phyloP scores from a whole-genome alignment of 1,140 invertebrate genomes.

The Habropoda laboriosa region DNA sequence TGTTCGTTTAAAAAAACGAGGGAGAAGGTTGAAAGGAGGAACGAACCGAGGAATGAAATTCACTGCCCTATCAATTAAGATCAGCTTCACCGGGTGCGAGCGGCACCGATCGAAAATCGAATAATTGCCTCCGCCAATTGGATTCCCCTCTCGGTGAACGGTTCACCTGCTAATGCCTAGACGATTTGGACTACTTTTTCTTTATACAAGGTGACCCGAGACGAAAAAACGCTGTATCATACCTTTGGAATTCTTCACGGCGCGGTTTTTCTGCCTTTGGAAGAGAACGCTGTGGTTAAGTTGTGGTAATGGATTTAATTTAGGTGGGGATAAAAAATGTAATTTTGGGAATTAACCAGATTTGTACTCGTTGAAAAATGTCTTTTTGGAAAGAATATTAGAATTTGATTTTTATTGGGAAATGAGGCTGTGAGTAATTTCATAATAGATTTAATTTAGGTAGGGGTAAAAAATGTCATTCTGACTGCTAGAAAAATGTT shows the following conservation, averaged over 20 bases:
- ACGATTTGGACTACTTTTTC: neutral
- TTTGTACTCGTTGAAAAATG: no score
- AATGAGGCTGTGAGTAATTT: no score
- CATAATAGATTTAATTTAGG: no score
- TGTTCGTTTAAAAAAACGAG: neutral
- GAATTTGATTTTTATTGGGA: no score
- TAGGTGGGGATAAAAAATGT: no score
- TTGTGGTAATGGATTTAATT: no score
- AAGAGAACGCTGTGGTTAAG: neutral
- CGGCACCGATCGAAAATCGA: slow-evolving; percentile 23
- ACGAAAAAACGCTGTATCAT: neutral
- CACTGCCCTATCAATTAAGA: neutral
- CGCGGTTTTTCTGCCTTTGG: neutral
- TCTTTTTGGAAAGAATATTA: no score
- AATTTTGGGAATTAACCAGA: no score
- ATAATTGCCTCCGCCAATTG: neutral
- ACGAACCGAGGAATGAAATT: neutral
- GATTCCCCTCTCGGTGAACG: neutral
- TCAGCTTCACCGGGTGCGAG: neutral
- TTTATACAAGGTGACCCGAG: neutral
- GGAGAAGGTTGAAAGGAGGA: no score
- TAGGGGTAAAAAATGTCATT: no score
- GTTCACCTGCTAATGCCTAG: neutral
- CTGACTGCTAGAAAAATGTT: no score
- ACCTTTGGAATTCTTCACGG: no score